Evolutionary conservation across 2,888 invertebrate species (phyloP).

Genomic region (Acanthococcus lagerstroemiae): DNA sequence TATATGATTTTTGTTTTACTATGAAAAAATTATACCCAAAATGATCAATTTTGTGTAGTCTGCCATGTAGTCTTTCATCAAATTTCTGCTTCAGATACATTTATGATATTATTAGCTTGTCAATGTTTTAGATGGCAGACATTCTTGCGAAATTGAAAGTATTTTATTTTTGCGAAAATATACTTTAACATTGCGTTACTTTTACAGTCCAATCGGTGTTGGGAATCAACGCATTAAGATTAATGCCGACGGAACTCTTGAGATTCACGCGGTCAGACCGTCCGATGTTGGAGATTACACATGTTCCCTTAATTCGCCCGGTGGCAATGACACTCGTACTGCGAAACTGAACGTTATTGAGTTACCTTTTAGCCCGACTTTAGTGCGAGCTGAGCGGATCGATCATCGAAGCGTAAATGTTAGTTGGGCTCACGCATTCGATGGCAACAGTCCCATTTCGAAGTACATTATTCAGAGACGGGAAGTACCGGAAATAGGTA

Average conservation of each 20-base stretch:
- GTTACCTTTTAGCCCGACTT: constrained; percentile 84
- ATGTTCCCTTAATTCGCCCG: constrained; percentile 78
- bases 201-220: constrained; percentile 46
- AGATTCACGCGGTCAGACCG: constrained; percentile 78
- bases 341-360: constrained; percentile 84
- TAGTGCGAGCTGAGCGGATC: constrained; percentile 62
- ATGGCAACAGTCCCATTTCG: constrained; percentile 90
- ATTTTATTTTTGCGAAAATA: too few relatives aligned
- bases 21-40: too few relatives aligned
- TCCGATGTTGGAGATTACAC: constrained; percentile 90
- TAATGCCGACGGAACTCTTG: constrained; percentile 70
- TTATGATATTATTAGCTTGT: too few relatives aligned
- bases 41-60: too few relatives aligned
- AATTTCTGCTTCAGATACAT: too few relatives aligned
- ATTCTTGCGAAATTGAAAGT: too few relatives aligned
- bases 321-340: constrained; percentile 83
- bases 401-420: constrained; percentile 73
- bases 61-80: too few relatives aligned
- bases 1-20: too few relatives aligned
- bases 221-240: constrained; percentile 62
- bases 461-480: constrained; percentile 87
- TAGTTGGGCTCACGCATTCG: constrained; percentile 90
- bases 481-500: constrained; percentile 77
- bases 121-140: too few relatives aligned
- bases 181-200: too few relatives aligned